Evolutionary conservation across 2,797 vertebrate species (phyloP).

Genomic region (Scolopax bukidnonensis): DNA sequence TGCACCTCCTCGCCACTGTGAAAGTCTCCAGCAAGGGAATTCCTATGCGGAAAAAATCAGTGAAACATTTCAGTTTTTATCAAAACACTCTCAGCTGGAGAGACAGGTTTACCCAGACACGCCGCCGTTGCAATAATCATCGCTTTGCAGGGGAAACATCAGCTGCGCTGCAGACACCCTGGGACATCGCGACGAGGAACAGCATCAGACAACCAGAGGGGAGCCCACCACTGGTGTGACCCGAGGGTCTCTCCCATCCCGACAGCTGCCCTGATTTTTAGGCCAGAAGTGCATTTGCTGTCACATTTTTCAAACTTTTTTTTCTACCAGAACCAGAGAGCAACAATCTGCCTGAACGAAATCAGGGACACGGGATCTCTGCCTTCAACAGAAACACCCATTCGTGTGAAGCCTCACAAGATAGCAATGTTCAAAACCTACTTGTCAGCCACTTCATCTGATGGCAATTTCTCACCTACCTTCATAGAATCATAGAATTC

Average conservation of each 20-base stretch:
- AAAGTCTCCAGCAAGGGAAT: fast-evolving
- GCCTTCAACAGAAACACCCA: neutral
- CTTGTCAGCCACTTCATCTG: neutral
- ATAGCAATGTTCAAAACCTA: neutral
- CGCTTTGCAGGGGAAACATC: neutral
- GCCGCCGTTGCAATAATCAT: neutral
- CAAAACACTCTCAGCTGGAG: neutral
- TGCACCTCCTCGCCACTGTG: fast-evolving
- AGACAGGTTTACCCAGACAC: neutral
- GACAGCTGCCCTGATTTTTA: fast-evolving
- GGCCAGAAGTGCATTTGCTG: neutral
- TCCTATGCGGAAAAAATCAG: neutral
- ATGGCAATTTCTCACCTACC: neutral
- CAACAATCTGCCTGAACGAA: neutral
- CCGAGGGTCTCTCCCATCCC: fast-evolving
- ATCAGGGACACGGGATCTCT: fast-evolving
- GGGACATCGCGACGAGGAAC: neutral
- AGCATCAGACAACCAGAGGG: too few relatives aligned
- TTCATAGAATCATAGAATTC: too few relatives aligned
- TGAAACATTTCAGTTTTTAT: neutral
- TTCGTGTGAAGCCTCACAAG: neutral
- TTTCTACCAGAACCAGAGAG: neutral
- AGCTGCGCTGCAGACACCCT: fast-evolving
- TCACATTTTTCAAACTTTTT: neutral
- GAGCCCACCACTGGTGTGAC: fast-evolving